A percentile compares a stretch with the other conserved stretches of the same genome.
Evolutionary conservation across 1,140 invertebrate species (phyloP).

Genomic region (Idris sp.): DNA sequence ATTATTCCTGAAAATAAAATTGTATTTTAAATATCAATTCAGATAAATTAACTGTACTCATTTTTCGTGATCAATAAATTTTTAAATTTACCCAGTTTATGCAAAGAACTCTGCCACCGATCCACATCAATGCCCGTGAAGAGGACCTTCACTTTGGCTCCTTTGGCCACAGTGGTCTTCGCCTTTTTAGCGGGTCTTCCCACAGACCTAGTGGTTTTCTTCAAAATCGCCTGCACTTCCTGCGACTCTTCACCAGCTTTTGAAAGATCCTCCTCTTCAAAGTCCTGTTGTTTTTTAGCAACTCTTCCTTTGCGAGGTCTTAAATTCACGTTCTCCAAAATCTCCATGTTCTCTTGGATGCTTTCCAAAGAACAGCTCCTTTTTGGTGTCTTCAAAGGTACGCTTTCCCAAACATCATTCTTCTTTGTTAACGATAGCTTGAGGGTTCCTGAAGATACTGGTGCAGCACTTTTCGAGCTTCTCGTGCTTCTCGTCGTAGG

Average conservation of each 20-base stretch:
- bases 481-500: background rate
- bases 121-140: too few species aligned
- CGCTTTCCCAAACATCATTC: conserved; percentile 22
- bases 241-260: conserved; percentile 18
- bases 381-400: background rate
- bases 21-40: too few species aligned
- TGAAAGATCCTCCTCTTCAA: background rate
- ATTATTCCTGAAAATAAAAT: too few species aligned
- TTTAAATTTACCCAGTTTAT: conserved; percentile 34
- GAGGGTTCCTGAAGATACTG: background rate
- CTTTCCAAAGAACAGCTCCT: background rate
- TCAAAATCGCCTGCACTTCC: conserved; percentile 11
- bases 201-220: background rate
- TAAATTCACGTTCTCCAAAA: background rate
- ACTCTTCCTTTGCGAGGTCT: background rate
- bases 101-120: conserved; percentile 7
- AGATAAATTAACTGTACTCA: too few species aligned
- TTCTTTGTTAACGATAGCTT: conserved; percentile 18
- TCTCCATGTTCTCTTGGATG: too few species aligned
- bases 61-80: too few species aligned
- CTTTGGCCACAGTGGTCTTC: too few species aligned
- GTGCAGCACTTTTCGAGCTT: background rate
- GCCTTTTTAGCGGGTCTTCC: too few species aligned
- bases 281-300: background rate
- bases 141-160: background rate